These are phyloP conservation scores for Plecturocebus donacophilus DNA, from an alignment of 2,113 vertebrate species.

Conservation along the genomic window DNA sequence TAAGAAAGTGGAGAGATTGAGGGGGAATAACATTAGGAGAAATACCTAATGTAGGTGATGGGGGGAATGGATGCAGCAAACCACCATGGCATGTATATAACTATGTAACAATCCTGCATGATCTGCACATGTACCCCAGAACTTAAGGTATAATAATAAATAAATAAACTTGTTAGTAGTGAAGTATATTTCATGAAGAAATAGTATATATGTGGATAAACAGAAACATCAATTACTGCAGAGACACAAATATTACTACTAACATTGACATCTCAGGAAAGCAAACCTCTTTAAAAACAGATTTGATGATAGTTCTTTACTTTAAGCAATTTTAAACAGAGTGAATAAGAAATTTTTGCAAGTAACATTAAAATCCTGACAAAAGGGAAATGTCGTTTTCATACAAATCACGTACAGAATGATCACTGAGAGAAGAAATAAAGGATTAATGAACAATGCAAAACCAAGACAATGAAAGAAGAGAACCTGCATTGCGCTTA, in stretches of 20 bases:
- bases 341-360: not conserved
- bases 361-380: not conserved
- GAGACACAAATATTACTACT: no score
- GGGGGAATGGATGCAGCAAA: no score
- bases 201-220: not conserved
- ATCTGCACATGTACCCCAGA: no score
- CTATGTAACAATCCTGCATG: no score
- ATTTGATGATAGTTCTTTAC: not conserved
- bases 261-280: not conserved
- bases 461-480: slow-evolving; percentile 1
- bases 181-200: not conserved
- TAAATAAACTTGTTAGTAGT: not conserved
- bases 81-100: no score
- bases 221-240: not conserved
- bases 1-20: no score
- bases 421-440: not conserved
- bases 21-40: no score
- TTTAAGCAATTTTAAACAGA: not conserved
- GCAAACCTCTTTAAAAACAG: not conserved
- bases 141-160: no score
- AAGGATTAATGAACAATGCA: not conserved
- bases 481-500: not conserved
- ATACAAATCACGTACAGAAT: not conserved
- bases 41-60: no score
- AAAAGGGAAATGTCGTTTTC: not conserved